Base-by-base conservation (phyloP, 2,113 vertebrate genomes). In the Anthoscopus minutus region DNA sequence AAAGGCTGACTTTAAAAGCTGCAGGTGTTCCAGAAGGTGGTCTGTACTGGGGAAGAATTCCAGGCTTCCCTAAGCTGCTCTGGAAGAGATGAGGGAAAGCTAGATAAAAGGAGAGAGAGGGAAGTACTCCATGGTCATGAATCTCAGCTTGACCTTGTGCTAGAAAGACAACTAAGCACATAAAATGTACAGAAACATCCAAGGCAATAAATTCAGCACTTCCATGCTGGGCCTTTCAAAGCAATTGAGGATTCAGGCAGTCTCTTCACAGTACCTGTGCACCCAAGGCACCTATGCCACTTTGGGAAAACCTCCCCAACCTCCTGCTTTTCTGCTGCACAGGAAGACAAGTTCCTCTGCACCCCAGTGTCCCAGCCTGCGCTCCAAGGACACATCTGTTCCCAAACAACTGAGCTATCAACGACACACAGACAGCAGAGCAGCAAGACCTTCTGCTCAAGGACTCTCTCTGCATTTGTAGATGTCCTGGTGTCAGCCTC, bases 381-480 rank as follows among this genome's bases (percentile, higher is more conserved):
- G 11, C 47, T 78, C 92, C 96, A 96, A 95, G 83, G 81, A 92
- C 95, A 90, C 70, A 76, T 90, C 93, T 95, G 86, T 48, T 95
- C 89, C 60, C 50, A 95, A 72, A 91, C 83, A 94, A 91, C 31
- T 45, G 89, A 93, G 85, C 96, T 80, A 92, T 91, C 89, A 83
- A 67, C 12, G 78, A 94, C 18, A 92, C 35, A 81, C 62, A 83
- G 82, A 92, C 60, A 93, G 73, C 81, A 88, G 61, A 96, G 88
- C 84, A 94, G 82, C 72, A 56, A 92, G 65, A 85, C 69, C 79
- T 90, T 88, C 96, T 92, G 96, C 82, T 92, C 86, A 95, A 88
- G 47, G 40, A 85, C 85, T 84, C 86, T 79, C 89, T 85, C 61
- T 53, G 91, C 86, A 91, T 90, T 83, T 69, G 86, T 31, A 92